Evolutionary conservation across 2,888 invertebrate genomes (phyloP), one percentile per base, ranked within the genome.

Genomic region (Caenorhabditis parvicauda): DNA sequence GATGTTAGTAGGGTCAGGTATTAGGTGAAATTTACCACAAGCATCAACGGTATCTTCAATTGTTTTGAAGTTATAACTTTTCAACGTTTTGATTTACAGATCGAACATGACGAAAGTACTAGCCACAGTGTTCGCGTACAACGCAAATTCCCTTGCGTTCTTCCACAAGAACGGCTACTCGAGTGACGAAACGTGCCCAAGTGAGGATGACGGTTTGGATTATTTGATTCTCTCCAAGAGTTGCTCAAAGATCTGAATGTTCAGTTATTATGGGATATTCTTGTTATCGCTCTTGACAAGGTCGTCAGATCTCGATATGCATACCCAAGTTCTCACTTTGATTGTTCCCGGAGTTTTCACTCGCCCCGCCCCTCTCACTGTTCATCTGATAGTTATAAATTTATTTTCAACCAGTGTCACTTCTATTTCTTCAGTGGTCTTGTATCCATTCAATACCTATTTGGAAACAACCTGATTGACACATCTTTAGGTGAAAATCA

Each of bases 101-200:
- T 57, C 69, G 1, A 56, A 55, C 12, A 75, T 78, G 77, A 47
- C 54, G 6, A 75, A 77, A 45, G 67, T 77, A 7, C 54, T 78
- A 61, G 78, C 78, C 14, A 78, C 78, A 1, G 75, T 78, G 6
- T 78, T 78, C 55, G 62, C 68, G 14, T 73, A 54, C 62, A 78
- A 78, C 46, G 58, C 39, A 6, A 46, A 59, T 25, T 74, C 74
- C 3, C 63, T 79, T 21, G 70, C 58, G 2, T 78, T 78, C 57
- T 78, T 78, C 67, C 70, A 73, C 53, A 75, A 75, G 45, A 43
- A 64, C 45, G 75, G 73, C n/a, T 78, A 70, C 52, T 22, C 37
- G 3, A 54, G 51, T 14, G 78, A 78, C 48, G 63, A 49, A 3
- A 65, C 67, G 1, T 68, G 68, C 19, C 72, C 70, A 7, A 37